phyloP scores from a whole-genome alignment of 2,113 vertebrate species.

The Tympanuchus pallidicinctus region DNA sequence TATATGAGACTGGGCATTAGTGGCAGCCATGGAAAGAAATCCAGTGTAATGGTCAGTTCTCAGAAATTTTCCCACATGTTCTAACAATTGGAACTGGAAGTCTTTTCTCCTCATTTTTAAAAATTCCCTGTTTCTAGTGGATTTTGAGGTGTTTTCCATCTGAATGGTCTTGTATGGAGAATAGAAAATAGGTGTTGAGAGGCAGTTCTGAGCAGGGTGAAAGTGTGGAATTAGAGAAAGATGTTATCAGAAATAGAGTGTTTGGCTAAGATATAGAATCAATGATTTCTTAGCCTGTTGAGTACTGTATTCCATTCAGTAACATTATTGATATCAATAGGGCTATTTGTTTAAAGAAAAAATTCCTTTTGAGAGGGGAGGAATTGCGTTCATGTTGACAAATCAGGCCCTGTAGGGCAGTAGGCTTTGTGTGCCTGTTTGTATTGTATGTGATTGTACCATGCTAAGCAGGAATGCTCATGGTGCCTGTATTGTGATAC shows the following conservation, averaged over 20 bases:
- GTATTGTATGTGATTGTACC: neutral
- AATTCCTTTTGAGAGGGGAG: neutral
- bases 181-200: neutral
- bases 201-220: neutral
- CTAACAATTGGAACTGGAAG: neutral
- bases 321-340: neutral
- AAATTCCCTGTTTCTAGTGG: neutral
- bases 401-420: neutral
- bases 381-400: neutral
- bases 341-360: neutral
- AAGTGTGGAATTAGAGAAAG: neutral
- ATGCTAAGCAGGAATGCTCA: neutral
- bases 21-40: conserved; percentile 32
- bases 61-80: conserved; percentile 8
- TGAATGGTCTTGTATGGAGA: neutral
- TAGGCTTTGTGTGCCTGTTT: neutral
- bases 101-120: neutral
- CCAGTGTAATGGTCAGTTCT: neutral
- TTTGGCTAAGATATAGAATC: neutral
- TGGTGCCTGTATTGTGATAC: neutral
- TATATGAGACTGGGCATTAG: conserved; percentile 10
- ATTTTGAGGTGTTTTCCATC: neutral
- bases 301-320: neutral
- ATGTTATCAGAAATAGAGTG: neutral
- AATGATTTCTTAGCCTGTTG: neutral